Evolutionary conservation across 2,888 invertebrate species (phyloP).

Genomic region (Sinhomidia bicolor): DNA sequence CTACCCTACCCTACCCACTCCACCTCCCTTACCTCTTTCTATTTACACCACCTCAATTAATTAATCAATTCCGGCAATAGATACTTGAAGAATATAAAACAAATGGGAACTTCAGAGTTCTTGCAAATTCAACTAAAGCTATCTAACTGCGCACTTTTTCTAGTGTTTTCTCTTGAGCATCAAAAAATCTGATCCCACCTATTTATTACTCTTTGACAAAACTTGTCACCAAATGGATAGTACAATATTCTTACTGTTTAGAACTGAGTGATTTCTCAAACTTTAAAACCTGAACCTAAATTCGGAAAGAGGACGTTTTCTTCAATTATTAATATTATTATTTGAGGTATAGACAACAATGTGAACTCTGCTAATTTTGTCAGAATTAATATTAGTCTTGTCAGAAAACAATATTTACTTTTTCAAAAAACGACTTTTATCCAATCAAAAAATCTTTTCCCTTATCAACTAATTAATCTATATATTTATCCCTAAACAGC

Average conservation of each 20-base stretch:
- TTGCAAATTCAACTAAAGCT: neutral
- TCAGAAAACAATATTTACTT: neutral
- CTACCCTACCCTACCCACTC: slow-evolving; percentile 3
- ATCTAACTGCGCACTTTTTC: neutral
- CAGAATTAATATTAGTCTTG: neutral
- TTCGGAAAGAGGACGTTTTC: slow-evolving; percentile 28
- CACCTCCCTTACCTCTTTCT: neutral
- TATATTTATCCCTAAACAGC: neutral
- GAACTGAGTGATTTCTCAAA: neutral
- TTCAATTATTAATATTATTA: neutral
- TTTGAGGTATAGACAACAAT: neutral
- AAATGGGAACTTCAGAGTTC: neutral
- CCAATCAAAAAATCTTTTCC: neutral
- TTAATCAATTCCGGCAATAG: neutral
- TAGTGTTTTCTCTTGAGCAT: neutral
- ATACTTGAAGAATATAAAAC: neutral
- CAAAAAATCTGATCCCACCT: neutral
- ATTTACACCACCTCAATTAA: neutral
- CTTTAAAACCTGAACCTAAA: slow-evolving; percentile 16
- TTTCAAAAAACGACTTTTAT: no score
- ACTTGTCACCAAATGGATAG: neutral
- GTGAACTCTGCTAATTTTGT: neutral
- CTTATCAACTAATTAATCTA: no score
- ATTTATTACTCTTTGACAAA: no score
- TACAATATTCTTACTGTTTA: neutral